Evolutionary conservation across 2,888 invertebrate species (phyloP), one percentile per base, ranked within the genome.

Genomic region (Corbicula japonica): DNA sequence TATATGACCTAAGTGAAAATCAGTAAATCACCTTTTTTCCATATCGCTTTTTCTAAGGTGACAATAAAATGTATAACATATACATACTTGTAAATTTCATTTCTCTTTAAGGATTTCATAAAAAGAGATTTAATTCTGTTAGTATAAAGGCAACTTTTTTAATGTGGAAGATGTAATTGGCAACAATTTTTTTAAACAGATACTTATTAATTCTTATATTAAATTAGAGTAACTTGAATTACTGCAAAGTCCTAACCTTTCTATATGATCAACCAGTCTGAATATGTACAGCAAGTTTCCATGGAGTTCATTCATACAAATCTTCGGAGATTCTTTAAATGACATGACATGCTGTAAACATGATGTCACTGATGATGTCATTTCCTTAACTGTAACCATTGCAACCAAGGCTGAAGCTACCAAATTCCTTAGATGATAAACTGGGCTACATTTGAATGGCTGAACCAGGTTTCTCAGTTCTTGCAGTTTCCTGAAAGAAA

Each of bases 361-460:
- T 3, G 81, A 63, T 26, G 38, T 61, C 65, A 85, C 52, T 18
- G 72, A 76, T 28, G 70, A 44, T 21, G 73, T 68, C 56, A 84
- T 73, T 26, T 76, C 70, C 26, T 84, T 74, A 35, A 79, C 66
- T 18, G 86, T 80, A 46, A 90, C 86, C 72, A 92, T 86, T 30
- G 89, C 86, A 46, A 87, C 88, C 28, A 87, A 76, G 10, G 91
- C 87, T 66, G 84, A 74, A 12, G 92, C 90, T 66, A 91, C 87
- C 32, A 92, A 78, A 38, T 91, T 88, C 35, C 92, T 82, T 28
- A 92, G 85, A 38, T 85, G 88, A 60, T 88, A 89, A 8, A 92
- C 88, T 15, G 90, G 89, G 80, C 88, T 90, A 2, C 79, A 73
- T 4, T 86, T 60, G n/a, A 87, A 77, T 15, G 44, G 54, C 5